Base-by-base conservation (phyloP, 2,113 vertebrate species). In the Psilopogon haemacephalus region DNA sequence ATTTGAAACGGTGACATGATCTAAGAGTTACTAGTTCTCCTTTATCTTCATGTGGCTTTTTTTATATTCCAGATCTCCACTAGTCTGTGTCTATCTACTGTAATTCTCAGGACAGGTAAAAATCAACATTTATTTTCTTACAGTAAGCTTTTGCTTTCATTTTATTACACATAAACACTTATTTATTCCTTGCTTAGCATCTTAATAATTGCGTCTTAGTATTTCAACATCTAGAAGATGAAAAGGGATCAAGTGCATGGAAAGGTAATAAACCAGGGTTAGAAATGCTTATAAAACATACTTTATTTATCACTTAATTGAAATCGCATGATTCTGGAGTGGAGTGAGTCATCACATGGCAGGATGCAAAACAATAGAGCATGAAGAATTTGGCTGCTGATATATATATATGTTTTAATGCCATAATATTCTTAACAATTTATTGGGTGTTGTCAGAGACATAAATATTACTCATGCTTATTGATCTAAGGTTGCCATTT, bases 391-490 rank as follows among this genome's bases (percentile, higher is more conserved):
- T 1, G 35, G 24, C 14, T 88, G 63, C 23, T 54, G 10, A 54
- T 42, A 62, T 0, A 1, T 5, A 55, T 15, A 27, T 48, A 15
- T n/a, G n/a, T 28, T 76, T 63, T 48, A 78, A 88, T 18, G 30
- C 33, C 86, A 12, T 9, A 69, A 19, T 27, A 64, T 40, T 78
- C 32, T 44, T 58, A 12, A 35, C 24, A 76, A 12, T 33, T 71
- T 62, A 7, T 11, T 0, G 0, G 18, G n/a, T 19, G 7, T 5
- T 20, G 15, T 4, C 7, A 52, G 21, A 62, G 50, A 70, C 1
- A 5, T 38, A 77, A 62, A 26, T 23, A 58, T 40, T 62, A 33
- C 17, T 73, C 2, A 15, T 19, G 15, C 13, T 40, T 82, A n/a
- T 32, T 35, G n/a, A 10, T 62, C 48, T 54, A 15, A 89, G 27